phyloP scores from a whole-genome alignment of 2,888 invertebrate species.

The Tridacna gigas region DNA sequence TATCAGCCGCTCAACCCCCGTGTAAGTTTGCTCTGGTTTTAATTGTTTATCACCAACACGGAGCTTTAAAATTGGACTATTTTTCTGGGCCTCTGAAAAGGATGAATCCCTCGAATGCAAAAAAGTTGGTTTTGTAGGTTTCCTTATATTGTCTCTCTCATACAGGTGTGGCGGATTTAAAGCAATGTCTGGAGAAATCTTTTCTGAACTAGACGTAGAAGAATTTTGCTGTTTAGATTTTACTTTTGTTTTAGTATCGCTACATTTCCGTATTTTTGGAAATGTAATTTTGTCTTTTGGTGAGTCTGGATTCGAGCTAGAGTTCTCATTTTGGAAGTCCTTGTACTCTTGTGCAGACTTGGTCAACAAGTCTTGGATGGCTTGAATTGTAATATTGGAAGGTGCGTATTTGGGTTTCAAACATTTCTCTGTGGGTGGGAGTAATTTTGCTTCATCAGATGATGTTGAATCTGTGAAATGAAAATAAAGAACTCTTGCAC shows the following conservation, averaged over 20 bases:
- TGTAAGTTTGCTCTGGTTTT: slow-evolving; percentile 39
- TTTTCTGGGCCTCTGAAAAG: slow-evolving; percentile 63
- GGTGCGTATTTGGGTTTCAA: slow-evolving; percentile 32
- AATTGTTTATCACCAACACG: slow-evolving; percentile 31
- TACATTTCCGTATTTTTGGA: slow-evolving; percentile 36
- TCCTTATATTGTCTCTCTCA: slow-evolving; percentile 54
- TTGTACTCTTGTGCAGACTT: slow-evolving; percentile 35
- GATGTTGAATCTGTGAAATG: slow-evolving; percentile 52
- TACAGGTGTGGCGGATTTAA: slow-evolving; percentile 23
- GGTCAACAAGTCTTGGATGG: slow-evolving; percentile 50
- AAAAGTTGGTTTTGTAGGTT: slow-evolving; percentile 77
- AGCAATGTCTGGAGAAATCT: slow-evolving; percentile 44
- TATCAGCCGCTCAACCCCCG: slow-evolving; percentile 63
- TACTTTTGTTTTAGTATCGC: slow-evolving; percentile 27
- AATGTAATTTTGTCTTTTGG: slow-evolving; percentile 61
- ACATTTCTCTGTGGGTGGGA: slow-evolving; percentile 23
- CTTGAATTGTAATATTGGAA: slow-evolving; percentile 47
- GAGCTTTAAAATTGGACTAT: slow-evolving; percentile 67
- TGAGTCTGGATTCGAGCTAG: slow-evolving; percentile 69
- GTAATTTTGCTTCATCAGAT: slow-evolving; percentile 43
- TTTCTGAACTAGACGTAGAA: slow-evolving; percentile 54
- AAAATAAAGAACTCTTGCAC: too few species aligned
- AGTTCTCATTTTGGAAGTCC: slow-evolving; percentile 51
- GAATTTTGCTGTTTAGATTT: slow-evolving; percentile 37
- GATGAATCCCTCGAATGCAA: slow-evolving; percentile 67